Base-by-base conservation (phyloP, 2,888 invertebrate genomes). In the Chirona hameri region DNA sequence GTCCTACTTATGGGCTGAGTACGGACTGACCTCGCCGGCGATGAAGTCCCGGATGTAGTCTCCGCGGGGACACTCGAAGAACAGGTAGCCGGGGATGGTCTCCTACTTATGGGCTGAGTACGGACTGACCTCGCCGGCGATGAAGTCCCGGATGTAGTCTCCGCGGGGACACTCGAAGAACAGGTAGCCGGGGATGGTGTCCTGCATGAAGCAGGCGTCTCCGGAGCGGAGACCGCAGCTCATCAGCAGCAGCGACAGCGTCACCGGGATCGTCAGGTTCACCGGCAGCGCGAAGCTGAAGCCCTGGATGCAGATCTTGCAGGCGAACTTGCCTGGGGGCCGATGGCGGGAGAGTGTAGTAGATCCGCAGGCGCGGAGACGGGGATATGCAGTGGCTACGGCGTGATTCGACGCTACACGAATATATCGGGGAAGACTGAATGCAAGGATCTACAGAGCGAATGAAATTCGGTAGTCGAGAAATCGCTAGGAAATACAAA, bases 271-370 rank as follows among this genome's bases (percentile, higher is more conserved):
- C 0, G 96, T 94, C 84, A 99, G 91, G 88, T 95, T 96, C 12
- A 99, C 94, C 0, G 99, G 98, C 86, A 99, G 95, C 0, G 99
- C 97, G 87, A 97, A 98, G 87, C 98, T 97, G 90, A 98, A 96
- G 31, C 97, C 95, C 90, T 99, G 99, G 85, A 99, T 98, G 86
- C 97, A 92, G 86, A 98, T 97, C 89, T 97, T 97, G 89, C 98
- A 97, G 4, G 97, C 96, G 86, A 97, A 97, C 89, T 98, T 98
- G 85, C 96, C 91, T 90, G 88, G 86, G 84, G 84, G 86, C 87
- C 82, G 87, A 39, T 87, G 15, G 86, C 81, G 2, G 86, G 84
- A 55, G 52, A 4, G 52, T 52, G 52, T 7, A 39, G 39, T 5
- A 39, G 39, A 39, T 39, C 39, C 39, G 39, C 39, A 39, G 39